Conservation (phyloP, 2,113 vertebrate genomes). For the Sphaerodactylus townsendi region DNA sequence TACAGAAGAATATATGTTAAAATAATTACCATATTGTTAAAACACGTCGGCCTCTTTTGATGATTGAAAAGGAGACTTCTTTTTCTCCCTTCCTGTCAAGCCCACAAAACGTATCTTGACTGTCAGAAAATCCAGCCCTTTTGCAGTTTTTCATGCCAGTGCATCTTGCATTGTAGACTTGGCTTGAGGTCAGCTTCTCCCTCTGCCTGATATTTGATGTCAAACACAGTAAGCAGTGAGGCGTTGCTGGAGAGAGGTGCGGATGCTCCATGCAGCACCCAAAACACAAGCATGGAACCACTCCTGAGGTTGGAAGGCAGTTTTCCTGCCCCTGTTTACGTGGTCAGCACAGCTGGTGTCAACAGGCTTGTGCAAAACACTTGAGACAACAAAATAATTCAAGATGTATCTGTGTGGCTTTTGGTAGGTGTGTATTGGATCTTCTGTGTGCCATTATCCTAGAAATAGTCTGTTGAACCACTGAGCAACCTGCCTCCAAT, state of each 20-base stretch:
- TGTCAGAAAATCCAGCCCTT: neutral
- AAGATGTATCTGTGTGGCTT: neutral
- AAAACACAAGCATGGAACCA: neutral
- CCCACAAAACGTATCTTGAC: neutral
- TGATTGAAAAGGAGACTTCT: neutral
- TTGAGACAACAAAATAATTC: neutral
- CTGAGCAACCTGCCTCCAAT: neutral
- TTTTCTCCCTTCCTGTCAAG: neutral
- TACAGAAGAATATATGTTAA: constrained; percentile 13
- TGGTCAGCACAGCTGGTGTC: neutral
- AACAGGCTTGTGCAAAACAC: constrained; percentile 3
- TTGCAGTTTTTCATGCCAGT: neutral
- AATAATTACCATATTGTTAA: neutral
- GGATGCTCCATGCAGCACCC: neutral
- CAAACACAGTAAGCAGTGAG: neutral
- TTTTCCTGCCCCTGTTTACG: neutral
- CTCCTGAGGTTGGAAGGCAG: neutral
- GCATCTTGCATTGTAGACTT: neutral
- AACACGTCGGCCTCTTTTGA: neutral
- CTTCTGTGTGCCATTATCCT: neutral
- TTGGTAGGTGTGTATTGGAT: neutral
- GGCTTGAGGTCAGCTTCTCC: neutral
- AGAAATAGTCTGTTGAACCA: neutral
- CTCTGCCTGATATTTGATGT: neutral
- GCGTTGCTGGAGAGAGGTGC: neutral